These are phyloP conservation scores for Lophura swinhoii DNA, from an alignment of 2,797 vertebrate genomes.

Conservation along the genomic window DNA sequence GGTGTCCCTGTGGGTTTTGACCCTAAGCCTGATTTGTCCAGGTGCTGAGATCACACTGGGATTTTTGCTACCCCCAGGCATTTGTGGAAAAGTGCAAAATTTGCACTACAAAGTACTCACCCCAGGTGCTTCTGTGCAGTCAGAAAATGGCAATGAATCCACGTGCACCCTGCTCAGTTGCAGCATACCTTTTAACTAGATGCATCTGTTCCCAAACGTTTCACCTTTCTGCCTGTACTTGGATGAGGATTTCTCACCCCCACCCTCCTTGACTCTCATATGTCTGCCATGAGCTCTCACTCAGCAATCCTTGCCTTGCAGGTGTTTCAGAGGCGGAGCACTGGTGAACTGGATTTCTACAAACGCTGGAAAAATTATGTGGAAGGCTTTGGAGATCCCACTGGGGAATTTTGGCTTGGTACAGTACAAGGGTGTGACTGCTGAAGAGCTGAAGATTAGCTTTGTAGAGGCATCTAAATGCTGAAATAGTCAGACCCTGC, in stretches of 20 bases:
- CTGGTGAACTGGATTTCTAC: conserved; percentile 89
- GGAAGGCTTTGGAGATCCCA: conserved; percentile 89
- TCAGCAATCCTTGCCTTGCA: conserved; percentile 46
- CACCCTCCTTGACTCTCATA: not conserved
- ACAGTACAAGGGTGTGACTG: conserved; percentile 11
- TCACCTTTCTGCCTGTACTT: not conserved
- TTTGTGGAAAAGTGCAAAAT: not conserved
- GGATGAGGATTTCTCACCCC: not conserved
- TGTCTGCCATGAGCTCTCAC: not conserved
- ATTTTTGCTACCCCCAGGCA: not conserved
- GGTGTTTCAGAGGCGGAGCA: conserved; percentile 89
- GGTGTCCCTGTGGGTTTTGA: not conserved
- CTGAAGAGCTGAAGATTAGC: not conserved
- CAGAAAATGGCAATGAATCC: not conserved
- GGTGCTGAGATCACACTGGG: not conserved
- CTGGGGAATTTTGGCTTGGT: conserved; percentile 93
- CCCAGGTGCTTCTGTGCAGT: not conserved
- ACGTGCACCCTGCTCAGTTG: not conserved
- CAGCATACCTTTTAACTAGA: not conserved
- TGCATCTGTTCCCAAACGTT: not conserved
- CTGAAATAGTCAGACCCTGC: not conserved
- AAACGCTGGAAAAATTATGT: conserved; percentile 89
- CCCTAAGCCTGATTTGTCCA: not conserved
- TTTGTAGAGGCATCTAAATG: not conserved
- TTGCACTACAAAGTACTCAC: not conserved